These are phyloP conservation scores for Steinernema feltiae DNA, from an alignment of 1,140 invertebrate genomes.

Conservation along the genomic window DNA sequence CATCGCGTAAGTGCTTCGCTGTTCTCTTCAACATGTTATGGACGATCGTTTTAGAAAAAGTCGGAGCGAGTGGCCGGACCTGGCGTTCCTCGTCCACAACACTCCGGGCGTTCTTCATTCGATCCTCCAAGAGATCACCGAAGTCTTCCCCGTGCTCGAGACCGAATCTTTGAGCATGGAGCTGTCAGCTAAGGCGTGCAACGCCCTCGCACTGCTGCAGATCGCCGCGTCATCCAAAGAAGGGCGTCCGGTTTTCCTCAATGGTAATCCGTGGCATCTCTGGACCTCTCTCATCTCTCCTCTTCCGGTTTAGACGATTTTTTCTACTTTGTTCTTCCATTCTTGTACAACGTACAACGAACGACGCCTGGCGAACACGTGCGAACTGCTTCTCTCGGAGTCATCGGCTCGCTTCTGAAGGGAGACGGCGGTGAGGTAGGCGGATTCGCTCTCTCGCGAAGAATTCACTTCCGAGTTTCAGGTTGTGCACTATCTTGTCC, in stretches of 20 bases:
- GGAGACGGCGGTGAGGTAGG: background rate
- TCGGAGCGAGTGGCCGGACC: background rate
- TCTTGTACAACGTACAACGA: background rate
- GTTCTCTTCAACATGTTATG: background rate
- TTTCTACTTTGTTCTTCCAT: background rate
- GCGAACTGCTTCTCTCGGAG: background rate
- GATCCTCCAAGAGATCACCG: background rate
- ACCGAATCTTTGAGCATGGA: background rate
- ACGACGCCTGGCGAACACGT: background rate
- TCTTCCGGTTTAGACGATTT: background rate
- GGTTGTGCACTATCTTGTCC: background rate
- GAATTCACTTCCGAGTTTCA: background rate
- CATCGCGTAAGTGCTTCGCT: background rate
- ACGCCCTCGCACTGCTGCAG: background rate
- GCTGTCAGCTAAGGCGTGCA: background rate
- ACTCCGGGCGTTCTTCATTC: background rate
- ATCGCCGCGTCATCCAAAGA: background rate
- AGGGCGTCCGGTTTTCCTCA: background rate
- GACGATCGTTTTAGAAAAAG: background rate
- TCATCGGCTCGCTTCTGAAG: background rate
- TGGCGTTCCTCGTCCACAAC: background rate
- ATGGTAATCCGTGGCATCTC: no score
- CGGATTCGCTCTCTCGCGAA: background rate
- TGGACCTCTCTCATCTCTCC: background rate
- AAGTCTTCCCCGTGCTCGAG: background rate